These are phyloP conservation scores for Drosophila repletoides DNA, from an alignment of 1,140 invertebrate species.

Conservation along the genomic window DNA sequence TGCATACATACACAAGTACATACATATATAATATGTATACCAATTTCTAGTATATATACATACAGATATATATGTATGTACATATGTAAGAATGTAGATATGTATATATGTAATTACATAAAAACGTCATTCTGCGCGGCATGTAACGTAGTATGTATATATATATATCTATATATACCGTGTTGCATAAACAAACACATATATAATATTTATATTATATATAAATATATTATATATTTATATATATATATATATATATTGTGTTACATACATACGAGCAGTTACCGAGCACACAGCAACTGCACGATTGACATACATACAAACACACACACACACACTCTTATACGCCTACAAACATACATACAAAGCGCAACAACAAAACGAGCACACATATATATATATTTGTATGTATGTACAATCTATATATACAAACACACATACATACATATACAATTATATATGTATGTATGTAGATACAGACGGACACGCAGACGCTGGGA, in stretches of 20 bases:
- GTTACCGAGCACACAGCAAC: slow-evolving; percentile 71
- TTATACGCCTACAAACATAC: slow-evolving; percentile 26
- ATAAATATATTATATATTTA: slow-evolving; percentile 30
- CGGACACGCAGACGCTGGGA: slow-evolving; percentile 60
- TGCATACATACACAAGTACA: slow-evolving; percentile 18
- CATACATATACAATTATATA: slow-evolving; percentile 36
- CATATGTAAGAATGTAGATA: slow-evolving; percentile 3
- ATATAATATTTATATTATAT: too few relatives aligned
- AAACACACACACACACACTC: slow-evolving; percentile 46
- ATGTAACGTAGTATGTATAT: slow-evolving; percentile 22
- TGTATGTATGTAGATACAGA: slow-evolving; percentile 46
- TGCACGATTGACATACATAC: slow-evolving; percentile 74
- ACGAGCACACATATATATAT: slow-evolving; percentile 42
- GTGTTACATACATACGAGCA: slow-evolving; percentile 55
- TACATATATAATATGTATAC: slow-evolving; percentile 24
- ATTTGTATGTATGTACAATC: slow-evolving; percentile 36
- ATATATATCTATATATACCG: slow-evolving; percentile 31
- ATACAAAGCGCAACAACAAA: slow-evolving; percentile 48
- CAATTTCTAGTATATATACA: not conserved
- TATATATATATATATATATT: slow-evolving; percentile 21
- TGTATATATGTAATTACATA: slow-evolving; percentile 40
- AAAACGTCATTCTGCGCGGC: slow-evolving; percentile 18
- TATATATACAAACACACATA: slow-evolving; percentile 51
- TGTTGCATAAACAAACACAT: slow-evolving; percentile 25
- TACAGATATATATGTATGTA: slow-evolving; percentile 21